phyloP scores from a whole-genome alignment of 2,113 vertebrate genomes.

The Pipa parva region DNA sequence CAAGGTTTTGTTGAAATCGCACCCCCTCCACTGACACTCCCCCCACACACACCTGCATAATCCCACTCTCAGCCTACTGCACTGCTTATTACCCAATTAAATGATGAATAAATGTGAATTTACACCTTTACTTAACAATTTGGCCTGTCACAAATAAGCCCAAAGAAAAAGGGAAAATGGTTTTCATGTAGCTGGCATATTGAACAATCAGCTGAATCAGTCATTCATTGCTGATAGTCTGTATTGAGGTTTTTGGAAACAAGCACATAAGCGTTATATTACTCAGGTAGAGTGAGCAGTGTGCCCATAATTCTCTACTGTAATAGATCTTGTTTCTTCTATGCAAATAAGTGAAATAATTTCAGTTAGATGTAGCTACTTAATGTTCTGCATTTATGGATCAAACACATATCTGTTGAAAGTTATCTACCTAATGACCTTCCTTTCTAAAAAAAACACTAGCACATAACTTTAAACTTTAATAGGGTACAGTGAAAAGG shows the following conservation, averaged over 20 bases:
- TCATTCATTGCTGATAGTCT: neutral
- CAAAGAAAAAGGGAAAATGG: too few species aligned
- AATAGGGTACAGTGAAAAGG: neutral
- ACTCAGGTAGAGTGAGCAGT: neutral
- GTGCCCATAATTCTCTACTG: too few species aligned
- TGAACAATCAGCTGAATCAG: too few species aligned
- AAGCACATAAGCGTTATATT: neutral
- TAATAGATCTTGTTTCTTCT: neutral
- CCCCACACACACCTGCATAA: too few species aligned
- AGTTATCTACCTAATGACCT: neutral
- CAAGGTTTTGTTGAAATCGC: too few species aligned
- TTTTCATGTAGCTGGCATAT: too few species aligned
- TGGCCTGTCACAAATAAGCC: too few species aligned
- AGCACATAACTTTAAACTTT: neutral
- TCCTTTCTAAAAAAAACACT: neutral
- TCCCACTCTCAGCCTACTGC: too few species aligned
- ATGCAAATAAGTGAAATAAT: neutral
- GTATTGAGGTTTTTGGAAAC: neutral
- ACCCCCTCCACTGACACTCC: too few species aligned
- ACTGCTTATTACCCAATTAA: too few species aligned
- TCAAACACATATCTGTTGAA: neutral
- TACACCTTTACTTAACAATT: too few species aligned
- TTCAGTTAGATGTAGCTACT: neutral
- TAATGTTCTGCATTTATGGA: neutral
- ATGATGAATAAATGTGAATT: too few species aligned